A percentile compares a stretch with the other conserved stretches of the same genome.
phyloP scores from a whole-genome alignment of 1,140 invertebrate species.

The Lucilia cuprina region DNA sequence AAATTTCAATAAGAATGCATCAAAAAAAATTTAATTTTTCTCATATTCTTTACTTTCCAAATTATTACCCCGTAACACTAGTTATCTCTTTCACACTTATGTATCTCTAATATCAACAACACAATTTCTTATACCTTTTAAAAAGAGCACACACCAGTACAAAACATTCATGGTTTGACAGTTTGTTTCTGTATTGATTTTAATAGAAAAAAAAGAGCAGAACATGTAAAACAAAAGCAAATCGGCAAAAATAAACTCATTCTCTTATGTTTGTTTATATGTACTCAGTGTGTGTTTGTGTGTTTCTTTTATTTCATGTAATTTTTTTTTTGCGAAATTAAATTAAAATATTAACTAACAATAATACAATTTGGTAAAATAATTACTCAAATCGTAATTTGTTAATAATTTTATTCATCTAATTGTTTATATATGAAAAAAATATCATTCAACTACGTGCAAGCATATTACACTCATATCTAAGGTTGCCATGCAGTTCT shows the following conservation, averaged over 20 bases:
- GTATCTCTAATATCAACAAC: no score
- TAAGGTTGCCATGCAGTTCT: no score
- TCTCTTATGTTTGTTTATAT: constrained; percentile 3
- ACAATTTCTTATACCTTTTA: neutral
- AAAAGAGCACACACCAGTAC: neutral
- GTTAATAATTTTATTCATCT: no score
- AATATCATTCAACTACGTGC: no score
- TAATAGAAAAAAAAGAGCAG: neutral
- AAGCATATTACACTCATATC: no score
- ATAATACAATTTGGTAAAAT: no score
- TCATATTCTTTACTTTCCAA: neutral
- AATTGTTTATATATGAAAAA: no score
- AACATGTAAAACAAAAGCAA: neutral
- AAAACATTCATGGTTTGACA: no score
- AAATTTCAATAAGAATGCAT: constrained; percentile 18
- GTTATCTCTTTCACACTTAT: constrained; percentile 14
- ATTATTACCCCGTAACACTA: neutral
- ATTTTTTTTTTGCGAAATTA: no score
- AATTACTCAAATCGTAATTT: no score
- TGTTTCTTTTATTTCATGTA: no score
- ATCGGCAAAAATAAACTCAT: neutral
- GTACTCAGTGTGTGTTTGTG: neutral
- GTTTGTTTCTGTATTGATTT: constrained; percentile 14
- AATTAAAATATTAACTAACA: no score
- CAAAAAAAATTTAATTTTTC: constrained; percentile 20